Percentiles rank a stretch among this genome's conserved stretches.
These are phyloP conservation scores for Petrocephalus zakoni DNA, from an alignment of 2,113 vertebrate genomes.

Conservation along the genomic window DNA sequence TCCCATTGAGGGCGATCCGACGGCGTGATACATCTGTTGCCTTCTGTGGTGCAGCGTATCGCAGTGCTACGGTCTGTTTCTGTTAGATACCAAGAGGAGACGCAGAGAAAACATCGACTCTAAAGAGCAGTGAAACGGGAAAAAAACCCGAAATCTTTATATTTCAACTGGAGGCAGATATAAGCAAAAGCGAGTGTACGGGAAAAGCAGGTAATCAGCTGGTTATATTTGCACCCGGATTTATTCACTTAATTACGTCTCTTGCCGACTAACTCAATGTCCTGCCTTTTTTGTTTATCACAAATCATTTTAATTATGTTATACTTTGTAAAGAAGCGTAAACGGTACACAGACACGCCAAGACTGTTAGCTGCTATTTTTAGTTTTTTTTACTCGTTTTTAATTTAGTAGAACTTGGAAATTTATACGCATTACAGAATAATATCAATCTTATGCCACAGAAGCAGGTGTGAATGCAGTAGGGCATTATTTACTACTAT, in stretches of 20 bases:
- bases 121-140: neutral
- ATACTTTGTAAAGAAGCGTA: neutral
- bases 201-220: neutral
- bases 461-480: neutral
- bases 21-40: slow-evolving; percentile 15
- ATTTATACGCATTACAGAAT: neutral
- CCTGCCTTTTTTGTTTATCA: neutral
- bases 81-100: neutral
- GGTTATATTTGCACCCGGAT: neutral
- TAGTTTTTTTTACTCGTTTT: neutral
- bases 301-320: neutral
- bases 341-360: neutral
- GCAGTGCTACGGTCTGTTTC: neutral
- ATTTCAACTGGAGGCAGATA: neutral
- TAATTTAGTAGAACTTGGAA: neutral
- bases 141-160: neutral
- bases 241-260: neutral
- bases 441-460: neutral
- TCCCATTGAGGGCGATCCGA: slow-evolving; percentile 43
- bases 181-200: neutral
- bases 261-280: neutral
- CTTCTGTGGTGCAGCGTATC: neutral
- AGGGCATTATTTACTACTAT: neutral
- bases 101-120: neutral
- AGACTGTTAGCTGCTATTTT: neutral